Base-by-base conservation (phyloP, 2,888 invertebrate genomes). In the Watsonalla binaria region DNA sequence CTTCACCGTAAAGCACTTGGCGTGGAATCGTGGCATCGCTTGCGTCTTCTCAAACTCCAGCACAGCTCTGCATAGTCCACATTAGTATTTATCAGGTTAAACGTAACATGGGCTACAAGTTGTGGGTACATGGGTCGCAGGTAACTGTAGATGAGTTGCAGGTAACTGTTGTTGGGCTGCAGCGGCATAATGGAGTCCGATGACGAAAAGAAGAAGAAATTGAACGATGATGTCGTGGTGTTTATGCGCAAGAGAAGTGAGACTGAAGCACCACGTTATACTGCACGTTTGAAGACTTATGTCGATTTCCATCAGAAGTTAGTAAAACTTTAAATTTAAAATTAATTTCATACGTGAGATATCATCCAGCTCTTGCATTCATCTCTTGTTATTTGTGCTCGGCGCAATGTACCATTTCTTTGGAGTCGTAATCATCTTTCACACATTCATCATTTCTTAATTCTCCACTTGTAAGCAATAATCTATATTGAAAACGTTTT, bases 221-320 rank as follows among this genome's bases (percentile, higher is more conserved):
- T 85, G 45, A 80, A 76, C 52, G 86, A 85, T 42, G 85, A 86
- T 51, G 58, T 81, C 34, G 71, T 84, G 51, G 66, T 67, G 52
- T 83, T 82, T 51, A 67, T 84, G 67, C 71, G 77, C 15, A 84
- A 80, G 58, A 76, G 80, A 46, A 81, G 82, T 55, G 79, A 80
- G 42, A 70, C 72, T 0, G 80, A 81, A 15, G 68, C 72, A 9
- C 80, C 81, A 6, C 73, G 76, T 2, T 84, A 84, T 66, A 68
- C 77, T 47, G 76, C 79, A 2, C 61, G 74, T 6, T 64, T 85
- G 14, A 79, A 76, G 60, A 74, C 73, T 34, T 78, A 76, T 52
- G 72, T 74, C 4, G 75, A 78, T 39, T 57, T 84, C 2, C 74
- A 80, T 49, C 68, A 76, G 6, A 84, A 83, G 84, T 84, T 46